Evolutionary conservation across 2,888 invertebrate species (phyloP).

Genomic region (Chironomus tentans): DNA sequence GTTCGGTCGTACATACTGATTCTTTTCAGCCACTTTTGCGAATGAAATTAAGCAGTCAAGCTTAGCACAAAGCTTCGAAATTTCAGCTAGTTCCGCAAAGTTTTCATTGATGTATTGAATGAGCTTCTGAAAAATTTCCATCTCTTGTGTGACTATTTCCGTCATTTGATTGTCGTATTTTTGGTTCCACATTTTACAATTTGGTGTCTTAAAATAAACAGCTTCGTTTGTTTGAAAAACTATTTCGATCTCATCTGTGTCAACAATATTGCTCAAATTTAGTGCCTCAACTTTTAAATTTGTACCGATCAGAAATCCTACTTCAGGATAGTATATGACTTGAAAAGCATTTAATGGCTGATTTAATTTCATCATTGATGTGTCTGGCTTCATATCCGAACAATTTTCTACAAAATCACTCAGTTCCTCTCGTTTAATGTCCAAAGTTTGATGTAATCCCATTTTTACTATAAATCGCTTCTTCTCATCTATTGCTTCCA

Average conservation of each 20-base stretch:
- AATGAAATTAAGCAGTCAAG: conserved; percentile 40
- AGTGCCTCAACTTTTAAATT: neutral
- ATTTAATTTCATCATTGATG: conserved; percentile 16
- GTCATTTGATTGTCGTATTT: conserved; percentile 69
- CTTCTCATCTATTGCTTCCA: conserved; percentile 28
- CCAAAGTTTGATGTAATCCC: conserved; percentile 29
- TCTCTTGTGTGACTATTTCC: conserved; percentile 72
- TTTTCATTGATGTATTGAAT: conserved; percentile 53
- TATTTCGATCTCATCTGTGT: conserved; percentile 27
- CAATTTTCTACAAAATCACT: conserved; percentile 25
- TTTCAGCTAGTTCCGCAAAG: conserved; percentile 46
- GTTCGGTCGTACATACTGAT: conserved; percentile 37
- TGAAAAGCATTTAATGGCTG: conserved; percentile 9
- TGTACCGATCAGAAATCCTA: conserved; percentile 30
- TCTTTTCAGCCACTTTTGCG: conserved; percentile 37
- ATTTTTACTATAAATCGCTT: conserved; percentile 29
- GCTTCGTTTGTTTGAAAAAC: conserved; percentile 35
- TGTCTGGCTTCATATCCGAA: conserved; percentile 10
- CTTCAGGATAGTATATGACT: conserved; percentile 30
- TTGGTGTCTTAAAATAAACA: conserved; percentile 40
- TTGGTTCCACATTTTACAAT: conserved; percentile 57
- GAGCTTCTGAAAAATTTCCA: conserved; percentile 61
- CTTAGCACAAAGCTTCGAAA: conserved; percentile 44
- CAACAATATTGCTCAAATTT: neutral
- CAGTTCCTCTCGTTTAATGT: conserved; percentile 28